Evolutionary conservation across 2,113 vertebrate species (phyloP), one percentile per base, ranked within the genome.

Genomic region (Petrocephalus microphthalmus): DNA sequence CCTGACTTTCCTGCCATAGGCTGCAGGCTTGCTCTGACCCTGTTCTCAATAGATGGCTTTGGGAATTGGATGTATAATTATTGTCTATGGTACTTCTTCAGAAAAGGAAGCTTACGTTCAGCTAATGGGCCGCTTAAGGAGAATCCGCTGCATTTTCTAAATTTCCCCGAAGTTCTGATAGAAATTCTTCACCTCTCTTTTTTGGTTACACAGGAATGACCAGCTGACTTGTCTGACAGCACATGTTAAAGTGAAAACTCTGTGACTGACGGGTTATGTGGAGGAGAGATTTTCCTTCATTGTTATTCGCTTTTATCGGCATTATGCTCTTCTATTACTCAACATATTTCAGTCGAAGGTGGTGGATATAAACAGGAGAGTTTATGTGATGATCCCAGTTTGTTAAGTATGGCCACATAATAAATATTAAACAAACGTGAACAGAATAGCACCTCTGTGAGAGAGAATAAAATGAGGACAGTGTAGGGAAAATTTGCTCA

Each of bases 171-270:
- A 85, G 49, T 74, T 88, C 88, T 67, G 54, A 74, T 45, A 84
- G 33, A 33, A 57, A 57, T 57, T 33, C 19, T 85, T 29, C 47
- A 52, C 37, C 17, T 71, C 53, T 57, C 67, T 52, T 54, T 49
- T 25, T 45, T 19, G 82, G 17, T 37, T 56, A 33, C 49, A 49
- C 47, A 10, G 47, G 47, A 47, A 71, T 53, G 82, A 89, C 56
- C 47, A 84, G 7, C 83, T 85, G 67, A 89, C 85, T 85, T 74
- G 71, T 85, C 83, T 71, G 88, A 84, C 53, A 47, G 88, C n/a
- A n/a, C n/a, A 67, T 67, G 60, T 25, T 67, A 11, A 67, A 67
- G 29, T 29, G n/a, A 29, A 67, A 29, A 25, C 60, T 67, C 25
- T 29, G 82, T 53, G 67, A 85, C 64, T 88, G 49, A 67, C 11